These are phyloP conservation scores for Picathartes gymnocephalus DNA, from an alignment of 2,113 vertebrate species.

Conservation along the genomic window DNA sequence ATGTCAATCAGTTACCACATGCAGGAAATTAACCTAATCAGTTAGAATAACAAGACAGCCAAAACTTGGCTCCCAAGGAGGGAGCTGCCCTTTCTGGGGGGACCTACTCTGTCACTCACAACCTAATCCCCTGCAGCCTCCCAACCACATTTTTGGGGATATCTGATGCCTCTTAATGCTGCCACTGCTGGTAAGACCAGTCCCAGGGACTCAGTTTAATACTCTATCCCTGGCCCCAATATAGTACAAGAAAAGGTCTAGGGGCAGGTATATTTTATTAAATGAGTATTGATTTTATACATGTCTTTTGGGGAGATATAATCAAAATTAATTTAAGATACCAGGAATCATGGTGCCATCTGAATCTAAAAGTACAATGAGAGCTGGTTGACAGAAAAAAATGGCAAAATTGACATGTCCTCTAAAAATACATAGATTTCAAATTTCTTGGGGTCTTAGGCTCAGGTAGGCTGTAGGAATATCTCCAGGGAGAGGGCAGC, in stretches of 20 bases:
- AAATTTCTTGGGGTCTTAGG: not conserved
- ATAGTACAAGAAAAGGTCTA: not conserved
- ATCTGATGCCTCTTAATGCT: not conserved
- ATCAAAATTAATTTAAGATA: not conserved
- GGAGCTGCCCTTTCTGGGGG: not conserved
- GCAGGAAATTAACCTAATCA: not conserved
- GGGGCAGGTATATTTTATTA: not conserved
- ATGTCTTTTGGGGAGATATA: not conserved
- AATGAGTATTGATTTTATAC: not conserved
- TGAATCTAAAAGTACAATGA: not conserved
- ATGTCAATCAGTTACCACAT: not conserved
- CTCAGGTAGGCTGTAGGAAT: not conserved
- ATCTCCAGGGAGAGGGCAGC: not conserved
- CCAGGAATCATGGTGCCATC: not conserved
- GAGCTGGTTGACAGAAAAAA: not conserved
- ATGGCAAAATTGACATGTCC: not conserved
- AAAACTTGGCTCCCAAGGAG: not conserved
- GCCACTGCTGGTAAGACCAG: not conserved
- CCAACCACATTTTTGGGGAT: not conserved
- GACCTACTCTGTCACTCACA: not conserved
- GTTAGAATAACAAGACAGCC: not conserved
- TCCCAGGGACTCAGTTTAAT: fast-evolving
- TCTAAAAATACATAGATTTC: not conserved
- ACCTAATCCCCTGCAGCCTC: not conserved
- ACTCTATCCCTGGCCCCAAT: not conserved